Percentiles rank a stretch among this genome's conserved stretches.
Evolutionary conservation across 2,888 invertebrate genomes (phyloP).

Genomic region (Monopis laevigella): DNA sequence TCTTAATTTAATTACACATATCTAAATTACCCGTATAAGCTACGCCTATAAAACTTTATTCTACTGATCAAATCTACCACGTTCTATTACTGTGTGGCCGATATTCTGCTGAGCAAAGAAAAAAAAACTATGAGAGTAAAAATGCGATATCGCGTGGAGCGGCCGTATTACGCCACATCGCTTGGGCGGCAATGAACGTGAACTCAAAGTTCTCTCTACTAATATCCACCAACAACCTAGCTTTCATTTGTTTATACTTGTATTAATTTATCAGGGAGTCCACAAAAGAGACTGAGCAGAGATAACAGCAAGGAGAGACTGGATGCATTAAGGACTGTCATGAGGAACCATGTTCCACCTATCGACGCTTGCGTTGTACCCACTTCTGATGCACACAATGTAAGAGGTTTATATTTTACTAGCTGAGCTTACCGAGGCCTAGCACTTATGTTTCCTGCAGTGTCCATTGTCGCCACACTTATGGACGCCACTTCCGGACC

Average conservation of each 20-base stretch:
- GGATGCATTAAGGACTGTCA: constrained; percentile 28
- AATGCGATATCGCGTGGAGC: no score
- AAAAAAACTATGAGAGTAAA: no score
- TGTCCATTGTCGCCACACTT: no score
- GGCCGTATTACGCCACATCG: background rate
- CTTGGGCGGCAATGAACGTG: background rate
- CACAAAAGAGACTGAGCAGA: background rate
- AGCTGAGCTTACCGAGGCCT: no score
- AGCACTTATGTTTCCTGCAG: no score
- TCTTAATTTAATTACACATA: background rate
- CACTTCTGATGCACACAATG: constrained; percentile 85
- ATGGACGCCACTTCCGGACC: no score
- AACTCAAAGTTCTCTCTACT: constrained; percentile 12
- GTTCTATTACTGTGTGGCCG: no score
- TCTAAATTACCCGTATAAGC: background rate
- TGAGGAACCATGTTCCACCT: constrained; percentile 22
- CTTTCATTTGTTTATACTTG: constrained; percentile 14
- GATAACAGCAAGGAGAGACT: constrained; percentile 27
- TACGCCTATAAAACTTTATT: no score
- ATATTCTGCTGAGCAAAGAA: no score
- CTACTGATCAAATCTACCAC: no score
- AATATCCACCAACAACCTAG: constrained; percentile 21
- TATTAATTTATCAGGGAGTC: constrained; percentile 23
- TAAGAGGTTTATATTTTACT: no score
- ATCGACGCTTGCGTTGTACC: constrained; percentile 86